Evolutionary conservation across 92 coral and sea anemone species (phyloP), one percentile per base, ranked within the genome.

Genomic region (Epizoanthus scotinus): DNA sequence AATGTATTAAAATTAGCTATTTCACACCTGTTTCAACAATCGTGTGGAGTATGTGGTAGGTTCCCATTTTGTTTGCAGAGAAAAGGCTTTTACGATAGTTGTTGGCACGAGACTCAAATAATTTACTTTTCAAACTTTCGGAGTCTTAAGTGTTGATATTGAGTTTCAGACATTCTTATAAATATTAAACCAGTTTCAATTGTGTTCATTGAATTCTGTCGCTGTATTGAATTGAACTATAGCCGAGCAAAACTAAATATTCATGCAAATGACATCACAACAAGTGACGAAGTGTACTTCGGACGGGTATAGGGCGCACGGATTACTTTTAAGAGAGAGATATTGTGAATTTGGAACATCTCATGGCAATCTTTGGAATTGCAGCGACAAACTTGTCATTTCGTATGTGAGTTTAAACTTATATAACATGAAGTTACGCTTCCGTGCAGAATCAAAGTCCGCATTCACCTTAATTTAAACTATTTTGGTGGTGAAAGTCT

Each of bases 401-500:
- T 31, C 8, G 24, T 75, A 58, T 75, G 10, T 3, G 17, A 40
- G 42, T 38, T 63, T 15, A 9, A 22, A 13, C 19, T 40, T 3
- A 24, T n/a, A 3, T 2, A 36, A 38, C 29, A 20, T 27, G 24
- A 8, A 34, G 56, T 57, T 58, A 13, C 22, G 15, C 18, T 75
- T 75, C 59, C 81, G 81, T 75, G 81, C 68, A 15, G 22, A 73
- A 42, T 60, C 38, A 12, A 25, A 13, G 21, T 38, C 36, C 58
- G 12, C 22, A 58, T 52, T 49, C 56, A 75, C 81, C 47, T 75
- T 59, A 49, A 75, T 75, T 75, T 38, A 75, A 75, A 58, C 55
- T 59, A 34, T 75, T 75, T 75, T 75, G 68, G 68, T 75, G 81
- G 67, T 54, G 7, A 70, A 73, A 79, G 85, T 88, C 91, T 85